Percentiles rank a stretch among this genome's conserved stretches.
These are phyloP conservation scores for Erinaceus europaeus DNA, from an alignment of 2,113 vertebrate species.

Conservation along the genomic window DNA sequence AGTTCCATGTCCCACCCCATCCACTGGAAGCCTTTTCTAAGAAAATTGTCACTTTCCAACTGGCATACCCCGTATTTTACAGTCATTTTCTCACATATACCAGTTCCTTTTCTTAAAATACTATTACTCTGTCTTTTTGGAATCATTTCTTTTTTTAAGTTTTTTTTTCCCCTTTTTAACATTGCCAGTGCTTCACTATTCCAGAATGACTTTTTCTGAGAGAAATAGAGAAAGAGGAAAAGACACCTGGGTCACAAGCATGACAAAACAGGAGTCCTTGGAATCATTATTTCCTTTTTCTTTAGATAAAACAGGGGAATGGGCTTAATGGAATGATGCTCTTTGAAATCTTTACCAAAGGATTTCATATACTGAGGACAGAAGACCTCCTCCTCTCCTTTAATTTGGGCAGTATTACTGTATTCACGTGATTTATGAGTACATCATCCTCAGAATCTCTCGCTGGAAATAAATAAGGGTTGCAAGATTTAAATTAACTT, in stretches of 20 bases:
- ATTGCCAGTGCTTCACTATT: too few species aligned
- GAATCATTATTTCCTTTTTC: neutral
- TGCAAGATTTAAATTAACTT: neutral
- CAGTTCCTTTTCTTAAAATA: neutral
- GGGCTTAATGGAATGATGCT: neutral
- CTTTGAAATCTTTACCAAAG: neutral
- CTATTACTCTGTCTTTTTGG: neutral
- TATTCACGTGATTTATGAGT: neutral
- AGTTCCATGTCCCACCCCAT: too few species aligned
- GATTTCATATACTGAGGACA: neutral
- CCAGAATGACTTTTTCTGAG: too few species aligned
- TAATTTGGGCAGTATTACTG: neutral
- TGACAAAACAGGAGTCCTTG: neutral
- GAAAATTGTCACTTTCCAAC: neutral
- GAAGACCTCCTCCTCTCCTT: neutral
- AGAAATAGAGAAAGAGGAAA: too few species aligned
- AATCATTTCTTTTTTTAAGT: too few species aligned
- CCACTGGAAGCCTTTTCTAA: too few species aligned
- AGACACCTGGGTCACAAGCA: too few species aligned
- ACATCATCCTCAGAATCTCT: neutral
- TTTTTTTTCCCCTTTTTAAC: too few species aligned
- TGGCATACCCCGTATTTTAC: neutral
- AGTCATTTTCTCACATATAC: neutral
- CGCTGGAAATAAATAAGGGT: neutral
- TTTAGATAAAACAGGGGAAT: neutral